Conservation (phyloP, 1,140 invertebrate genomes). For the Tetraneura akinire region DNA sequence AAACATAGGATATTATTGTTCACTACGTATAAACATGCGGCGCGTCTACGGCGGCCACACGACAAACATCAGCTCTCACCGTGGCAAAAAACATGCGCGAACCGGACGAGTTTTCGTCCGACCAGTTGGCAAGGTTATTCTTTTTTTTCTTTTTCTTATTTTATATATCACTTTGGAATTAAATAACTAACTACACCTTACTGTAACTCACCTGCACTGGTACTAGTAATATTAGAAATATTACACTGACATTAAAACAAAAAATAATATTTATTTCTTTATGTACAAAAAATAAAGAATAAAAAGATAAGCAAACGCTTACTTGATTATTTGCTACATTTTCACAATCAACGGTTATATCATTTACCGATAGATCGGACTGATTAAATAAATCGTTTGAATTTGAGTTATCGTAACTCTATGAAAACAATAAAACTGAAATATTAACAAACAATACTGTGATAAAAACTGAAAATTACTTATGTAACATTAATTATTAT, state of each 20-base stretch:
- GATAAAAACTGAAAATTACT: background rate
- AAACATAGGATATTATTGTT: too few relatives aligned
- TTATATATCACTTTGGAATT: too few relatives aligned
- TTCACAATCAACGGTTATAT: slow-evolving; percentile 1
- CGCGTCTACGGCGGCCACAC: too few relatives aligned
- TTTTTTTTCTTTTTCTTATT: too few relatives aligned
- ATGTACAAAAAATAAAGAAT: slow-evolving; percentile 1
- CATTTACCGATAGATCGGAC: background rate
- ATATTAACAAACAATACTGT: slow-evolving; percentile 8
- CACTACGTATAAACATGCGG: too few relatives aligned
- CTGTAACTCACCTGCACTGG: background rate
- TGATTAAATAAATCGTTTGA: background rate
- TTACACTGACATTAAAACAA: background rate
- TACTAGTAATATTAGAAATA: background rate
- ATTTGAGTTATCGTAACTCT: background rate
- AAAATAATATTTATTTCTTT: slow-evolving; percentile 5
- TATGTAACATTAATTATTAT: too few relatives aligned
- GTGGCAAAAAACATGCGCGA: too few relatives aligned
- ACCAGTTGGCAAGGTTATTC: too few relatives aligned
- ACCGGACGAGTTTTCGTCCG: too few relatives aligned
- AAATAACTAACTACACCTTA: too few relatives aligned
- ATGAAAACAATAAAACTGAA: background rate
- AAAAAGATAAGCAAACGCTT: background rate
- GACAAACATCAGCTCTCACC: too few relatives aligned
- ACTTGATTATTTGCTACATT: slow-evolving; percentile 12